Evolutionary conservation across 2,888 invertebrate genomes (phyloP).

Genomic region (Chrysotoxum bicinctum): DNA sequence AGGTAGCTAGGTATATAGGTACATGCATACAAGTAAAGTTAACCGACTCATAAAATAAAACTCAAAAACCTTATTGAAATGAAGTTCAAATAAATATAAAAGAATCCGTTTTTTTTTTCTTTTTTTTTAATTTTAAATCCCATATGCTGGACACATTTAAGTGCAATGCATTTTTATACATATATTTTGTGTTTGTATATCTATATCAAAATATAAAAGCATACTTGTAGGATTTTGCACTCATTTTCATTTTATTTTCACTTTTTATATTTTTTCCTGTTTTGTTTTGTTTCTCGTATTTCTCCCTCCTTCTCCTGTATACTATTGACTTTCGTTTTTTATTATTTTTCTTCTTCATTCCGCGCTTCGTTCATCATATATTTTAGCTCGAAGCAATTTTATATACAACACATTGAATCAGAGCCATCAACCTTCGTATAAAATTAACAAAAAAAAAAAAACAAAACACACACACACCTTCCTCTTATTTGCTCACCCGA

Average conservation of each 20-base stretch:
- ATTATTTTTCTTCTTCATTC: constrained; percentile 43
- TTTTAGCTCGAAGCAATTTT: constrained; percentile 61
- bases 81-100: constrained; percentile 37
- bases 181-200: background rate
- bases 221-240: constrained; percentile 44
- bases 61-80: constrained; percentile 21
- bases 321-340: constrained; percentile 63
- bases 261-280: constrained; percentile 44
- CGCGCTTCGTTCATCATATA: constrained; percentile 62
- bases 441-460: constrained; percentile 10
- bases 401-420: constrained; percentile 65
- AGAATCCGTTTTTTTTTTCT: background rate
- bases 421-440: constrained; percentile 63
- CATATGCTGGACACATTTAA: constrained; percentile 48
- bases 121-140: constrained; percentile 29
- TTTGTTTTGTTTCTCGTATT: constrained; percentile 60
- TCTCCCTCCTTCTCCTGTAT: background rate
- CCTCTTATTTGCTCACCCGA: constrained; percentile 16
- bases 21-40: background rate
- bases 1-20: background rate
- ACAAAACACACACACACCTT: background rate
- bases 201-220: background rate
- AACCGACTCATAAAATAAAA: constrained; percentile 11
- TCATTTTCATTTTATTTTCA: constrained; percentile 63
- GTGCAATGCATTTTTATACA: background rate